phyloP scores from a whole-genome alignment of 2,888 invertebrate genomes.

The Galeruca laticollis region DNA sequence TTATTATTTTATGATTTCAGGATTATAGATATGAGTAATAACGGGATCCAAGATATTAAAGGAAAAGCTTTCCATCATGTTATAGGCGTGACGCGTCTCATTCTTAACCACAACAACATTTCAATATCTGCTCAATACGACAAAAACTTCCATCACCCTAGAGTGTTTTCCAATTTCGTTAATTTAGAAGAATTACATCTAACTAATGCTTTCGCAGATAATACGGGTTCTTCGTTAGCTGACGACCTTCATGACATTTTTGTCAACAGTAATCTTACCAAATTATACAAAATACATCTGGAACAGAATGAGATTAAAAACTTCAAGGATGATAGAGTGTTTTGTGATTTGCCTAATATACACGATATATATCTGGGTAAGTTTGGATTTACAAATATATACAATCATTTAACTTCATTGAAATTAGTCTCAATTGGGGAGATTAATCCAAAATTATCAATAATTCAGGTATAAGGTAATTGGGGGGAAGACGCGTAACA shows the following conservation, averaged over 20 bases:
- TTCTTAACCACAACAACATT: slow-evolving; percentile 79
- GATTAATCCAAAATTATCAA: no score
- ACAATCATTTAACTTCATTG: no score
- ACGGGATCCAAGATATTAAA: slow-evolving; percentile 77
- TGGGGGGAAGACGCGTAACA: no score
- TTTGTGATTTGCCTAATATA: slow-evolving; percentile 77
- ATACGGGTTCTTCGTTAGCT: slow-evolving; percentile 72
- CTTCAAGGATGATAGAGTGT: slow-evolving; percentile 75
- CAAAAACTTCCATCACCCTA: slow-evolving; percentile 74
- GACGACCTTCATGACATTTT: slow-evolving; percentile 80
- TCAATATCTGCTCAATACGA: slow-evolving; percentile 72
- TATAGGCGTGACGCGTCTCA: slow-evolving; percentile 74
- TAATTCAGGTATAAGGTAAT: no score
- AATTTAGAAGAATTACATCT: slow-evolving; percentile 79
- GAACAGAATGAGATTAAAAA: slow-evolving; percentile 81
- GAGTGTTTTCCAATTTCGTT: slow-evolving; percentile 77
- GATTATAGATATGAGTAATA: slow-evolving; percentile 81
- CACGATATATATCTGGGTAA: slow-evolving; percentile 74
- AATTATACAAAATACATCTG: slow-evolving; percentile 77
- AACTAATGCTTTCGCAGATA: slow-evolving; percentile 80
- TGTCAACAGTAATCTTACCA: slow-evolving; percentile 75
- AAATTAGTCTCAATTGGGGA: neutral
- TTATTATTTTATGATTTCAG: no score
- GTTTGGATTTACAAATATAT: neutral
- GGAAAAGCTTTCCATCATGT: slow-evolving; percentile 84